These are phyloP conservation scores for Drosophila insularis DNA, from an alignment of 1,140 invertebrate genomes.

Conservation along the genomic window DNA sequence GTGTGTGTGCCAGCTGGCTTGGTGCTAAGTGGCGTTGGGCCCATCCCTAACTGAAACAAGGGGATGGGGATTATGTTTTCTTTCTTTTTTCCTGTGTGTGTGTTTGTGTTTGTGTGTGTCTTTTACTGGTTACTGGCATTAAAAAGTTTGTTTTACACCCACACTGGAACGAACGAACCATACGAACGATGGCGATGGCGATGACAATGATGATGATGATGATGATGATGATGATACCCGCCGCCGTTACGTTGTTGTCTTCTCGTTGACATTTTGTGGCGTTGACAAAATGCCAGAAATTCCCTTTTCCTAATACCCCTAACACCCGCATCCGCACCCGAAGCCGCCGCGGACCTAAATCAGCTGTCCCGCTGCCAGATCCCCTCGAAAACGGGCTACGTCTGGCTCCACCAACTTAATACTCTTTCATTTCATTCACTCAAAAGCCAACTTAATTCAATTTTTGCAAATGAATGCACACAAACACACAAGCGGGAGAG, in stretches of 20 bases:
- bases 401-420: slow-evolving; percentile 12
- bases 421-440: slow-evolving; percentile 51
- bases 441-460: slow-evolving; percentile 70
- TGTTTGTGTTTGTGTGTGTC: slow-evolving; percentile 10
- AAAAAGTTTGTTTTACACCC: slow-evolving; percentile 58
- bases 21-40: slow-evolving; percentile 55
- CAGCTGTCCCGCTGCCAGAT: not conserved
- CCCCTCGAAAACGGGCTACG: not conserved
- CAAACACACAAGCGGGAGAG: not conserved
- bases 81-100: slow-evolving; percentile 8
- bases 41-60: slow-evolving; percentile 17
- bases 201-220: not conserved
- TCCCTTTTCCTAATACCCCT: slow-evolving; percentile 23
- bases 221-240: not conserved
- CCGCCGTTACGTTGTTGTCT: slow-evolving; percentile 4
- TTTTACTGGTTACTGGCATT: slow-evolving; percentile 54
- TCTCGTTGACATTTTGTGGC: slow-evolving; percentile 58
- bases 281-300: slow-evolving; percentile 57
- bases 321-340: not conserved
- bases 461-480: slow-evolving; percentile 70
- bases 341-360: not conserved
- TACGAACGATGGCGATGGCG: not conserved
- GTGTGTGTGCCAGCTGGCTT: slow-evolving; percentile 43
- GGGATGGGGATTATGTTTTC: slow-evolving; percentile 25
- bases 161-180: slow-evolving; percentile 26